These are phyloP conservation scores for Ichneumon xanthorius DNA, from an alignment of 2,888 invertebrate genomes.

Conservation along the genomic window DNA sequence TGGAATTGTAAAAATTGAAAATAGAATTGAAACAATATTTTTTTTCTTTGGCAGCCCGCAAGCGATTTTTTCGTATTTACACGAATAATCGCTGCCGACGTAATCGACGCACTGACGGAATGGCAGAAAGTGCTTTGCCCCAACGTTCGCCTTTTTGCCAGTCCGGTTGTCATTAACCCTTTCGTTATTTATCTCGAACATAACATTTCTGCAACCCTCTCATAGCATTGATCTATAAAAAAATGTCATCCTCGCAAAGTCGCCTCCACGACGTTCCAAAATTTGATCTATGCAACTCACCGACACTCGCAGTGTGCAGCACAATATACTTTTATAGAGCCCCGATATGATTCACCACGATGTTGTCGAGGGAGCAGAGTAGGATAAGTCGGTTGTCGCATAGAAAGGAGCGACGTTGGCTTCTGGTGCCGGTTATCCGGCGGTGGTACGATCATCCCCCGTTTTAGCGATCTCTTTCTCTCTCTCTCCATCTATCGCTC, in stretches of 20 bases:
- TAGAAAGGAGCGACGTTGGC: conserved; percentile 57
- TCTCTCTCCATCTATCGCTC: conserved; percentile 84
- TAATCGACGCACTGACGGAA: no score
- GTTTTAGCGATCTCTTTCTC: conserved; percentile 90
- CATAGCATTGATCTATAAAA: not conserved
- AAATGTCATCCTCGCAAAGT: not conserved
- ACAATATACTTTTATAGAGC: conserved; percentile 39
- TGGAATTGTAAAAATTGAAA: no score
- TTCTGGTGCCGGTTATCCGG: conserved; percentile 79
- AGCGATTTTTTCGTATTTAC: no score
- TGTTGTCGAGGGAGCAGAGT: conserved; percentile 86
- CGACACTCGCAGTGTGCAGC: not conserved
- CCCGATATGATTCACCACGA: conserved; percentile 56
- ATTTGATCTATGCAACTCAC: not conserved
- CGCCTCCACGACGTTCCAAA: not conserved
- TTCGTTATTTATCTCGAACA: no score
- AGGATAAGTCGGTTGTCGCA: conserved; percentile 94
- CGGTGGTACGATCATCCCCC: conserved; percentile 91
- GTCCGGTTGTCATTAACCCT: no score
- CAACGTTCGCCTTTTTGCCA: no score
- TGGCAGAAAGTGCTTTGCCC: no score
- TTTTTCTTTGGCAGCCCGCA: no score
- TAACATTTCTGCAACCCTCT: no score
- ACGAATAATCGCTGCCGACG: no score
- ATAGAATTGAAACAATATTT: no score